Percentiles rank a stretch among this genome's conserved stretches.
These are phyloP conservation scores for Ceratina calcarata DNA, from an alignment of 1,140 invertebrate genomes.

Conservation along the genomic window DNA sequence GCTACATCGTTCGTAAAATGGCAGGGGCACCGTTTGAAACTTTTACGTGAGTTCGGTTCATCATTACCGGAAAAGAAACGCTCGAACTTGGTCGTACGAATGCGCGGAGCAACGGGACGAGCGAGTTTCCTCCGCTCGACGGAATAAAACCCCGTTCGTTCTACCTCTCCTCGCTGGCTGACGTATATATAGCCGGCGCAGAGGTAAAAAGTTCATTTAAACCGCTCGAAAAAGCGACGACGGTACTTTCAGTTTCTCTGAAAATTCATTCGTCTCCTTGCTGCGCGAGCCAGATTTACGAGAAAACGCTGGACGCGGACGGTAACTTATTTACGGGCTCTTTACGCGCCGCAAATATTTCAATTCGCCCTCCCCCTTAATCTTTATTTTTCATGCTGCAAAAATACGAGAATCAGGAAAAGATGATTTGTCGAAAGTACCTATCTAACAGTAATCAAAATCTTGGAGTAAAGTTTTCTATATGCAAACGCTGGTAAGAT, in stretches of 20 bases:
- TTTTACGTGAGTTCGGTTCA: constrained; percentile 59
- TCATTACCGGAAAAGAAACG: constrained; percentile 60
- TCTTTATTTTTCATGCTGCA: not conserved
- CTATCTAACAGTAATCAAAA: too few species aligned
- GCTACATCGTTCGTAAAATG: constrained; percentile 46
- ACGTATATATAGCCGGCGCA: not conserved
- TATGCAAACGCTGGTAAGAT: too few species aligned
- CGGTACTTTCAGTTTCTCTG: constrained; percentile 41
- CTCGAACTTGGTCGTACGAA: constrained; percentile 46
- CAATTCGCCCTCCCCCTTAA: constrained; percentile 17
- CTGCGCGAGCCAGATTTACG: constrained; percentile 25
- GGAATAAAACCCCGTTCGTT: constrained; percentile 46
- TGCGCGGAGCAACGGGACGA: not conserved
- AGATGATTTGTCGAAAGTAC: not conserved
- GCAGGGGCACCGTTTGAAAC: constrained; percentile 54
- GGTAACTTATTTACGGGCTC: constrained; percentile 49
- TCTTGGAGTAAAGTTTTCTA: too few species aligned
- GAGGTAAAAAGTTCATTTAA: constrained; percentile 40
- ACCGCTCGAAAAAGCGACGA: constrained; percentile 33
- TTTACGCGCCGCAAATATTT: constrained; percentile 38
- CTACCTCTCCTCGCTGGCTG: not conserved
- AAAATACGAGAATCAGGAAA: not conserved
- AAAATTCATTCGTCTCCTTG: constrained; percentile 40
- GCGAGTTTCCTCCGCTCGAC: constrained; percentile 12
- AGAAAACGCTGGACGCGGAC: constrained; percentile 1